Evolutionary conservation across 1,140 invertebrate genomes (phyloP), one percentile per base, ranked within the genome.

Genomic region (Heliconius hermathena): DNA sequence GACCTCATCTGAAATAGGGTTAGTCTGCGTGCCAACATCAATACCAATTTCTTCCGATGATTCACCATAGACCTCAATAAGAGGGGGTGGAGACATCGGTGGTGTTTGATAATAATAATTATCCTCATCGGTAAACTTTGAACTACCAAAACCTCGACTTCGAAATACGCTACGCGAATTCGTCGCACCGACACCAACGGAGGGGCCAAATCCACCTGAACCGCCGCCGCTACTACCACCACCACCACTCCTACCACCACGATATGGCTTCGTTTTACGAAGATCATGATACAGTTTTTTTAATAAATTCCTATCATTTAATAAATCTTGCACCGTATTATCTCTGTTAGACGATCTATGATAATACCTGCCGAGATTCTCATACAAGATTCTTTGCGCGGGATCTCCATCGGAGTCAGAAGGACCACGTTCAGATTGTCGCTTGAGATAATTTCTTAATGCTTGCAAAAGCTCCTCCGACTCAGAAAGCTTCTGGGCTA

Each of bases 241-340:
- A 82, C 84, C 88, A 77, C 92, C 88, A 84, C 87, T 86, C 79
- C 93, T 82, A 76, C 90, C 93, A 76, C 95, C 95, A 41, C 96
- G 92, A 84, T 97, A 97, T 0, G 96, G 95, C 84, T 96, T 96
- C 6, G 97, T 96, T 86, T 97, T 96, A 81, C 97, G 95, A 70
- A 97, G 90, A 86, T 97, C 96, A 85, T 97, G 97, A 84, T 97
- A 97, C 3, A 97, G 90, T 84, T 96, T 97, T 89, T 97, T 96
- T 75, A 97, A 91, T 2, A 97, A 93, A 87, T 96, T 97, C 75
- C 96, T 95, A 89, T 97, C 96, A 4, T 96, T 97, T 52, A 97
- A 89, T 33, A 97, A 94, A 85, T 97, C 96, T 75, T 96, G 96
- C 83, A 97, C 96, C 16, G 97, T 95, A 89, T 96, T 96, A 80